Percentiles rank a stretch among this genome's conserved stretches.
Conservation (phyloP, 2,888 invertebrate species). For the Cheilosia pagana region DNA sequence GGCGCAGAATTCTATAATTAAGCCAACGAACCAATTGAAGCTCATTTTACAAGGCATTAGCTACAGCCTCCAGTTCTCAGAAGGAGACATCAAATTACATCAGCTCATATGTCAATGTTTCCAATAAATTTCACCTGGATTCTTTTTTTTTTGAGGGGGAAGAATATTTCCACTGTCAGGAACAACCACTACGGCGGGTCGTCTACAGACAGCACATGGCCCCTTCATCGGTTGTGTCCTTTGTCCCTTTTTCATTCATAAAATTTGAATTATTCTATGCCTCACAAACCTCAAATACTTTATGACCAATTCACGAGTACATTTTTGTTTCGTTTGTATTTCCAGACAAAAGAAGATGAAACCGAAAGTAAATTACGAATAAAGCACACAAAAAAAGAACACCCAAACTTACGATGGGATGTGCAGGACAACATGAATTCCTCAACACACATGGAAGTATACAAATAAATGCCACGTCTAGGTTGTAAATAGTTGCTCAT, state of each 20-base stretch:
- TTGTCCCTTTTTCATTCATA: slow-evolving; percentile 44
- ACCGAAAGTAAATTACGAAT: slow-evolving; percentile 61
- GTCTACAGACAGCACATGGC: not conserved
- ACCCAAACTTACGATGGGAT: slow-evolving; percentile 39
- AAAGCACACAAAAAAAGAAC: slow-evolving; percentile 24
- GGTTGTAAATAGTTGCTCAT: not conserved
- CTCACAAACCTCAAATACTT: slow-evolving; percentile 67
- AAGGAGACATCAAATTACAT: slow-evolving; percentile 45
- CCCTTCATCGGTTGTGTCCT: not conserved
- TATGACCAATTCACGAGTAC: slow-evolving; percentile 67
- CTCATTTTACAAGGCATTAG: slow-evolving; percentile 66
- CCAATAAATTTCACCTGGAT: slow-evolving; percentile 58
- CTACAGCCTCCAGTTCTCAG: slow-evolving; percentile 32
- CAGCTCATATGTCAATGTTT: slow-evolving; percentile 46
- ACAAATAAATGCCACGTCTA: not conserved
- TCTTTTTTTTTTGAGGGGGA: not conserved
- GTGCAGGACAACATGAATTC: slow-evolving; percentile 38
- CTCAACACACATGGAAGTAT: slow-evolving; percentile 27
- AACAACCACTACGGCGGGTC: not conserved
- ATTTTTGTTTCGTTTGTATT: slow-evolving; percentile 46
- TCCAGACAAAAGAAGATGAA: slow-evolving; percentile 64
- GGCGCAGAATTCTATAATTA: slow-evolving; percentile 18
- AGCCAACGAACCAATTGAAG: not conserved
- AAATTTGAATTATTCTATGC: slow-evolving; percentile 68
- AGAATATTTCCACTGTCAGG: not conserved